Evolutionary conservation across 2,797 vertebrate genomes (phyloP), one percentile per base, ranked within the genome.

Genomic region (Myiotriccus ornatus): DNA sequence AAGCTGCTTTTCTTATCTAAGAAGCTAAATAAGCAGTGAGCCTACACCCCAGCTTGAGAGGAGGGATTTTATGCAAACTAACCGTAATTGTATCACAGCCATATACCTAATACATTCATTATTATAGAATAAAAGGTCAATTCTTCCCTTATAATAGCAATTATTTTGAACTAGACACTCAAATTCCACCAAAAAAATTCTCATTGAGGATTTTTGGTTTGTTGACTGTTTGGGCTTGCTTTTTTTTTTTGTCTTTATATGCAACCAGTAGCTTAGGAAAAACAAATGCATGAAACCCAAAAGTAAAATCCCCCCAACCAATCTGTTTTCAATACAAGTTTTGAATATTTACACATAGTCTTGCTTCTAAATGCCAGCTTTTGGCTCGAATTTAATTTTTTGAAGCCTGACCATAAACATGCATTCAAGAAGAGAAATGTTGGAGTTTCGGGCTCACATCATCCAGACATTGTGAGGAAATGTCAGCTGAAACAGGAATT

Each of bases 321-420:
- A 84, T 69, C 57, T 93, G 53, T 78, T 91, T 85, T 81, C 74
- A 78, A 7, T 44, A 78, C 2, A 6, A 70, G 9, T 73, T 89
- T 92, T 87, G 46, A 82, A 90, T 90, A 95, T 87, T 92, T 87
- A 62, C 64, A 89, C 12, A 59, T 59, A 46, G 1, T 8, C 16
- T 84, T 90, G 24, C 22, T 95, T 16, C 44, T 64, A 56, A 87
- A 93, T 90, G 49, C 32, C 56, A 87, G 67, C 4, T 63, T 90
- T 79, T 89, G 71, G 32, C 60, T 84, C 12, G n/a, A 84, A 87
- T 18, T 21, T 12, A 28, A 34, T 65, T 89, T 84, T 87, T 79
- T 67, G 34, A 70, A 93, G 52, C 30, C 64, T 82, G 47, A 6
- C 3, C 63, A 27, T 67, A 88, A 89, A 70, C 23, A 56, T 4